Base-by-base conservation (phyloP, 2,888 invertebrate species). In the Azorinus chamasolen region DNA sequence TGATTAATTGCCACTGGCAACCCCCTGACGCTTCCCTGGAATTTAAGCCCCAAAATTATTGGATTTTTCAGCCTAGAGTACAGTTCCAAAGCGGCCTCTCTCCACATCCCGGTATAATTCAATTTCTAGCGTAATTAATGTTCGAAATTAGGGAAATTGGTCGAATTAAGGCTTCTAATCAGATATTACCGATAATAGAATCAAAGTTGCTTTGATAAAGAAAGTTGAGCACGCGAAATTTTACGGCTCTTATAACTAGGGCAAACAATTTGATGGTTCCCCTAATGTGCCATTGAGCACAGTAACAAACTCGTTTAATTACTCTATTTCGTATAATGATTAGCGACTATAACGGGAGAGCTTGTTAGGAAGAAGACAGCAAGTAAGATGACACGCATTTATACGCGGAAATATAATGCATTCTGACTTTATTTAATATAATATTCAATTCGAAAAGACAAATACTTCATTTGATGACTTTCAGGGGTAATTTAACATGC, bases 81-180 rank as follows among this genome's bases (percentile, higher is more conserved):
- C 61, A 63, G 58, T 37, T 57, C 37, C 58, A 45, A 61, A 57
- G 43, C 66, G 64, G 45, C 39, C 66, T 25, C 73, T 70, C 71
- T 72, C 69, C 66, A 25, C 76, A 70, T 69, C 62, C 58, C 73
- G 73, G 43, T 32, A 66, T 80, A 80, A 81, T 81, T 81, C 61
- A 78, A 81, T 81, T 78, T 75, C 69, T 54, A 65, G 75, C 32
- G 68, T 81, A 81, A 81, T 81, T 78, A 81, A 81, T 81, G 78
- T 75, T 81, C 69, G 77, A 72, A 81, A 81, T 81, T 75, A 74
- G 78, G 75, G 78, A 78, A 81, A 78, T 81, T 81, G 78, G 63
- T 71, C 65, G 71, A 81, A 81, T 81, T 81, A 78, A 76, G 77
- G 25, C 66, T 32, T 51, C 58, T 81, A 78, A 81, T 81, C 74